Percentiles rank a stretch among this genome's conserved stretches.
These are phyloP conservation scores for Hyposoter didymator DNA, from an alignment of 2,888 invertebrate genomes.

Conservation along the genomic window DNA sequence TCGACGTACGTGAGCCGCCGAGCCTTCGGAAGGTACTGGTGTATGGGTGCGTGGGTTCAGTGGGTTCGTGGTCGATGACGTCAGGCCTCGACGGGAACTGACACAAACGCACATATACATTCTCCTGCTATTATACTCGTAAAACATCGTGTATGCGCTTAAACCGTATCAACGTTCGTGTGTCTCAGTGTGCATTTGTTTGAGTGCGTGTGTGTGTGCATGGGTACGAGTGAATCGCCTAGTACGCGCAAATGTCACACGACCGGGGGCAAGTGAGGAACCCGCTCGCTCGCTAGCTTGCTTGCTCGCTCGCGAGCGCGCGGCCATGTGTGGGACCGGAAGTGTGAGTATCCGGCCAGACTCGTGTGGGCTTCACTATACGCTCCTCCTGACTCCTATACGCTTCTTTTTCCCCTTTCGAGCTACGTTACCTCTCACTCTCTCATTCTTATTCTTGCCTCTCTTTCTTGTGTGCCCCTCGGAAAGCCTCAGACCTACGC, in stretches of 20 bases:
- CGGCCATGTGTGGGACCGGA: conserved; percentile 84
- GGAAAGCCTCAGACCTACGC: conserved; percentile 54
- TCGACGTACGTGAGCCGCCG: conserved; percentile 65
- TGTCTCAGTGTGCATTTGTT: conserved; percentile 21
- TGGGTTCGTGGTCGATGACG: conserved; percentile 67
- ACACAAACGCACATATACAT: conserved; percentile 31
- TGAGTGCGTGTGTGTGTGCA: conserved; percentile 58
- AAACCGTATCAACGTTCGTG: conserved; percentile 21
- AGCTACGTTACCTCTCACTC: conserved; percentile 56
- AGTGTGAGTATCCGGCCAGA: conserved; percentile 84
- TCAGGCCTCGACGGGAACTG: conserved; percentile 62
- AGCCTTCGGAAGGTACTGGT: conserved; percentile 63
- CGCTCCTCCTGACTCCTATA: conserved; percentile 58
- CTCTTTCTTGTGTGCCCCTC: conserved; percentile 37
- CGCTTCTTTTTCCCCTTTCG: conserved; percentile 52
- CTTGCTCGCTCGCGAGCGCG: conserved; percentile 69
- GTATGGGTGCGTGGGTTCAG: conserved; percentile 66
- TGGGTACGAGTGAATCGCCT: conserved; percentile 63
- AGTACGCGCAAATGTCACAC: conserved; percentile 70
- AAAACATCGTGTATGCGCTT: conserved; percentile 23
- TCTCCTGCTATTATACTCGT: conserved; percentile 42
- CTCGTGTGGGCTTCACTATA: conserved; percentile 83
- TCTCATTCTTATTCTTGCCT: conserved; percentile 56
- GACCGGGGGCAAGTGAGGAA: conserved; percentile 65
- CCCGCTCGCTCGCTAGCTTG: conserved; percentile 63